phyloP scores from a whole-genome alignment of 2,797 vertebrate species.

The Cuculus canorus region DNA sequence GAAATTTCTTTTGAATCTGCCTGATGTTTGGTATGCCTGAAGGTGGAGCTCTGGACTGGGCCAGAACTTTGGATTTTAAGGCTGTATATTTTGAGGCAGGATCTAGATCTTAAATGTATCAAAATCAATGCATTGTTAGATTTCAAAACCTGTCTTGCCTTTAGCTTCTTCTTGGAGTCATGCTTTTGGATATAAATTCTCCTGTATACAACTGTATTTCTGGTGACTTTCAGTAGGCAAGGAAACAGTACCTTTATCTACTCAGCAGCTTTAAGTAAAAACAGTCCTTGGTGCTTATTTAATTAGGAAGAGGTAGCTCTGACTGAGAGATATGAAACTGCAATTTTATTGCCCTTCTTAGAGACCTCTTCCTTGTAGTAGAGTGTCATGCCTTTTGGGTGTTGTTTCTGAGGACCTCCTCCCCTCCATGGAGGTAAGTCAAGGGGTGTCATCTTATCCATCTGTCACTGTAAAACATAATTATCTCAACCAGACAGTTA shows the following conservation, averaged over 20 bases:
- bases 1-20: background rate
- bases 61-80: background rate
- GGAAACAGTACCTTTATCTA: background rate
- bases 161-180: background rate
- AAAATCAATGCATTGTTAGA: background rate
- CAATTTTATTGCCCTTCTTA: background rate
- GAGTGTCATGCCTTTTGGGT: background rate
- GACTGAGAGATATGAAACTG: background rate
- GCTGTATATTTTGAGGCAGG: background rate
- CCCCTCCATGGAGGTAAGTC: accelerated
- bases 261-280: background rate
- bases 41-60: background rate
- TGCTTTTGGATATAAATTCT: background rate
- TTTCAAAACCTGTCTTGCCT: background rate
- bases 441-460: background rate
- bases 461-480: background rate
- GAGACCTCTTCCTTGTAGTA: background rate
- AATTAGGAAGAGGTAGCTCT: background rate
- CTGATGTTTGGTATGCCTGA: background rate
- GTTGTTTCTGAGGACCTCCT: background rate
- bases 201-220: background rate
- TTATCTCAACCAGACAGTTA: background rate
- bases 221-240: background rate
- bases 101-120: background rate
- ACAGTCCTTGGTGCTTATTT: background rate